Conservation (phyloP, 53 echinoderm and acorn worm genomes). For the Temnopleurus reevesii region DNA sequence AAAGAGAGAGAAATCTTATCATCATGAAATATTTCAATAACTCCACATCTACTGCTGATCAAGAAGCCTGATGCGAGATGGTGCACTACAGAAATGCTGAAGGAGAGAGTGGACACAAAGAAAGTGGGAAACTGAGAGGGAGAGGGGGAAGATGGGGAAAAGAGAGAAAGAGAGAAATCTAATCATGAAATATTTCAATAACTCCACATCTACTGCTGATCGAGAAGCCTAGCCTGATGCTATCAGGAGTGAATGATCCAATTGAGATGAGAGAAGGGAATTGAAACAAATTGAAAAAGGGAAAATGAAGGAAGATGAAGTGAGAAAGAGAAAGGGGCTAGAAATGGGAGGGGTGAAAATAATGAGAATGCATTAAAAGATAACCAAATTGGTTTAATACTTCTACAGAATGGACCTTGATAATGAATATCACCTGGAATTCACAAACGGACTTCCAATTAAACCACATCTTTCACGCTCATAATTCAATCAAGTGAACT, state of each 20-base stretch:
- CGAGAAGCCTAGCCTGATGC: neutral
- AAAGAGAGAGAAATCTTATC: neutral
- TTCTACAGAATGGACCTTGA: no score
- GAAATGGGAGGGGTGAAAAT: no score
- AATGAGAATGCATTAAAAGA: no score
- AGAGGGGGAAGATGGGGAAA: neutral
- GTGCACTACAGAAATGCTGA: neutral
- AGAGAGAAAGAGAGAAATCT: neutral
- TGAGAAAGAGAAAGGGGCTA: no score
- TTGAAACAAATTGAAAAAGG: neutral
- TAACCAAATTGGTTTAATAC: no score
- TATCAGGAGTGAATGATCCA: neutral
- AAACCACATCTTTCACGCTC: no score
- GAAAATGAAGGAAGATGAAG: no score
- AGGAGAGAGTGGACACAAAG: neutral
- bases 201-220: constrained; percentile 16
- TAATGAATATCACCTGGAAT: no score
- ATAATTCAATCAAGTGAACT: neutral
- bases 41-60: constrained; percentile 17
- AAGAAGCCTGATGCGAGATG: neutral
- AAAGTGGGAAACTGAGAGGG: neutral
- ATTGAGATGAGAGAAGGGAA: neutral
- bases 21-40: no score
- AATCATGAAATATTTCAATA: neutral
- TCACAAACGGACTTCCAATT: neutral